phyloP scores from a whole-genome alignment of 2,113 vertebrate genomes.

The Dendropsophus ebraccatus region DNA sequence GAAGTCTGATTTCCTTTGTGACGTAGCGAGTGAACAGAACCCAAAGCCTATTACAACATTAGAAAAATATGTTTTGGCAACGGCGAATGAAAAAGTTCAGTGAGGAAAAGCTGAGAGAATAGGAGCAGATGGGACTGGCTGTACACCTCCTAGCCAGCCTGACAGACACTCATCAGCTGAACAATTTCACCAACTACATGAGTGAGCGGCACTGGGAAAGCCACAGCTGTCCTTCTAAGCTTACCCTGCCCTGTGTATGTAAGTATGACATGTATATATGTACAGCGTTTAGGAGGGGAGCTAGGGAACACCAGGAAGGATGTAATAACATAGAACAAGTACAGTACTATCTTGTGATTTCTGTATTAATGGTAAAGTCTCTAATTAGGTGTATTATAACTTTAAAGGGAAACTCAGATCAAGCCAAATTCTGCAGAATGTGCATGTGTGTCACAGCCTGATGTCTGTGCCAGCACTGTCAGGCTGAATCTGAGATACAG shows the following conservation, averaged over 20 bases:
- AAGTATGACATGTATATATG: background rate
- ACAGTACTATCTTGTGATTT: background rate
- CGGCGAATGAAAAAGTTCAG: conserved; percentile 46
- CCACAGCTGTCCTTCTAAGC: conserved; percentile 10
- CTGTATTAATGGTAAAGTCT: background rate
- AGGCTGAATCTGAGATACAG: too few relatives aligned
- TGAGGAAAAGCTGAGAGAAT: conserved; percentile 19
- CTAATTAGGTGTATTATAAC: too few relatives aligned
- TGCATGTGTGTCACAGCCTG: too few relatives aligned
- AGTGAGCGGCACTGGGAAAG: background rate
- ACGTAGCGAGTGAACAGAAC: conserved; percentile 45
- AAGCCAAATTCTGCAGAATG: too few relatives aligned
- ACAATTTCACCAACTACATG: conserved; percentile 20
- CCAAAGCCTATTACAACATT: conserved; percentile 50
- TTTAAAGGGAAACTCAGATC: too few relatives aligned
- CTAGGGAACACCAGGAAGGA: background rate
- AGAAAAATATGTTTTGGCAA: conserved; percentile 56
- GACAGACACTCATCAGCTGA: conserved; percentile 27
- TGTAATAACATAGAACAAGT: background rate
- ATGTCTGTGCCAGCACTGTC: too few relatives aligned
- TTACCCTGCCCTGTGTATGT: conserved; percentile 2
- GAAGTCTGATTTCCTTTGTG: conserved; percentile 41
- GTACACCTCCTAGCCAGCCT: conserved; percentile 3
- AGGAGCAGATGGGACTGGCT: conserved; percentile 19
- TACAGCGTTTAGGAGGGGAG: background rate